Base-by-base conservation (phyloP, 2,113 vertebrate genomes). In the Dicentrarchus labrax region DNA sequence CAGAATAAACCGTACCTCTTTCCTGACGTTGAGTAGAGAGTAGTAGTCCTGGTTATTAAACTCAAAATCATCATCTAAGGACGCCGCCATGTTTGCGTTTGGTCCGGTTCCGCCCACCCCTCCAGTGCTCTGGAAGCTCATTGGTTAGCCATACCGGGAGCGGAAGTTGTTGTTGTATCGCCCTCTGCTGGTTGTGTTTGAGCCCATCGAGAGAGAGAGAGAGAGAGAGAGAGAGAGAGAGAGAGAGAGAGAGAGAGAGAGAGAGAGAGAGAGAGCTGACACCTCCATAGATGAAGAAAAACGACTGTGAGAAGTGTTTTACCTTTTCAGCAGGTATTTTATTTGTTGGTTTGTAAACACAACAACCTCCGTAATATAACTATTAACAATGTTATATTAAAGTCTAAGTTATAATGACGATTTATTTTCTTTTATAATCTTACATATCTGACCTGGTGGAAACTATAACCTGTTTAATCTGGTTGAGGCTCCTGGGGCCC, bases 1-100 rank as follows among this genome's bases (percentile, higher is more conserved):
- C 22, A 11, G 1, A 65, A 72, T 1, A 16, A 53, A 43, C 9
- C 96, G 82, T 95, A 98, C 97, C 97, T 99, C 97, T 83, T 96
- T 95, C 91, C 97, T 96, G 92, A 97, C 97, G 92, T 99, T 99
- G 75, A 99, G 94, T 47, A 98, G 90, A 82, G 97, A 95, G 92
- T 99, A 99, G 88, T 97, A 98, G 91, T 98, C 97, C 92, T 97
- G 96, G 91, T 97, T 98, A 91, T 97, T 97, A 80, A 82, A 86
- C 91, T 96, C 96, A 86, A 92, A 87, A 94, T 97, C 97, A 92
- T 96, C 95, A 53, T 96, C 94, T 93, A 96, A 96, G 96, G 96
- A 96, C 96, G 97, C 96, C 96, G 97, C 97, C 97, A 98, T 98
- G 95, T 97, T 97, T 92, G 86, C 94, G 75, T 95, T 94, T 91